Percentiles rank a stretch among this genome's conserved stretches.
These are phyloP conservation scores for Lydus trimaculatus DNA, from an alignment of 2,888 invertebrate species.

Conservation along the genomic window DNA sequence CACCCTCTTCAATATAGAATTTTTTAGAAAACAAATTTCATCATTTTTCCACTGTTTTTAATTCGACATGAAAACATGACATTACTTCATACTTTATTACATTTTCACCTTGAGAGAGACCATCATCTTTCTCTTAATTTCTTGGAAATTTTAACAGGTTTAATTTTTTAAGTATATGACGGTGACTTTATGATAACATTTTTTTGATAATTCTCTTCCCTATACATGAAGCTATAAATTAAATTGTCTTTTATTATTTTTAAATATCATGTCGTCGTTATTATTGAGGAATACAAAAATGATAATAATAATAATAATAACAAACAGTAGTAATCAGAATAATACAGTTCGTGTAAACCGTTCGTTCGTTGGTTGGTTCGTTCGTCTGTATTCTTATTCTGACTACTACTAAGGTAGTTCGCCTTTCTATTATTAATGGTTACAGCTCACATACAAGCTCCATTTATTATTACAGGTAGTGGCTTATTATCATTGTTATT, in stretches of 20 bases:
- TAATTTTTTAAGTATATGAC: neutral
- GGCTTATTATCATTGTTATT: slow-evolving; percentile 30
- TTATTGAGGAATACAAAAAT: slow-evolving; percentile 31
- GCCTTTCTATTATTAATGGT: slow-evolving; percentile 35
- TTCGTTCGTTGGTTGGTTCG: slow-evolving; percentile 4
- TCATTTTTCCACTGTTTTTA: neutral
- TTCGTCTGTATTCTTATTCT: neutral
- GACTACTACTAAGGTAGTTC: slow-evolving; percentile 31
- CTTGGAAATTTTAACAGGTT: slow-evolving; percentile 1
- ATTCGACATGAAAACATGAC: neutral
- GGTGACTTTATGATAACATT: neutral
- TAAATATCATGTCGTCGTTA: slow-evolving; percentile 41
- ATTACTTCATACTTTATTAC: neutral
- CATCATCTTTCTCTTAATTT: slow-evolving; percentile 1
- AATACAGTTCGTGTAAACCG: slow-evolving; percentile 34
- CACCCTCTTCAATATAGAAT: no score
- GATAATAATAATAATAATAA: slow-evolving; percentile 39
- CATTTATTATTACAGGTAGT: slow-evolving; percentile 33
- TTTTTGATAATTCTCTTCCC: neutral
- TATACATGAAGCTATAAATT: neutral
- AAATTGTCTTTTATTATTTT: slow-evolving; percentile 38
- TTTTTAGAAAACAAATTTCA: neutral
- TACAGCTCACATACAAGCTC: slow-evolving; percentile 32
- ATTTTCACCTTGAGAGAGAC: neutral
- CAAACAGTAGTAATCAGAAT: no score